A percentile compares a stretch with the other conserved stretches of the same genome.
phyloP scores from a whole-genome alignment of 2,113 vertebrate species.

The Microtus montanus region DNA sequence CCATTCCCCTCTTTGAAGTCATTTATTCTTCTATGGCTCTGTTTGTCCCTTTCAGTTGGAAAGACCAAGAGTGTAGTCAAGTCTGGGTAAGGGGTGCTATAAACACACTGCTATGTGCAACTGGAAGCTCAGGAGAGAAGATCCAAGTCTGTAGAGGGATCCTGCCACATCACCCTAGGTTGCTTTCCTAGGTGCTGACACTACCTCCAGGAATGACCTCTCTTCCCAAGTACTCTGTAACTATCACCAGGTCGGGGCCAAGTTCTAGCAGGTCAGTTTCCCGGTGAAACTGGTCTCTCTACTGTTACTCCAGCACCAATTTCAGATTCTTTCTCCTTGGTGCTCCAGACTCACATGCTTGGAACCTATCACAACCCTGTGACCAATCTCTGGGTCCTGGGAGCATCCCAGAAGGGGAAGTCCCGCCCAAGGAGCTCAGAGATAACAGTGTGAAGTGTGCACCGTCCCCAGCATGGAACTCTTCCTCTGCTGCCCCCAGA shows the following conservation, averaged over 20 bases:
- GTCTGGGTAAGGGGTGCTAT: accelerated
- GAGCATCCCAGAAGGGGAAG: neutral
- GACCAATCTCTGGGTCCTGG: neutral
- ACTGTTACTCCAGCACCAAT: no score
- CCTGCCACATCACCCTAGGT: neutral
- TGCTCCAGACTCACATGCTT: neutral
- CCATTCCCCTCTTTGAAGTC: no score
- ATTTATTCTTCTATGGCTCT: neutral
- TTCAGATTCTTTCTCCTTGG: accelerated
- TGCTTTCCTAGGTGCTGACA: neutral
- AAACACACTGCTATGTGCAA: neutral
- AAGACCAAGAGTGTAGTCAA: neutral
- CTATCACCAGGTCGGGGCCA: no score
- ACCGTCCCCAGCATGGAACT: neutral
- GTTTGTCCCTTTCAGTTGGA: neutral
- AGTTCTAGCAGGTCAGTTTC: accelerated
- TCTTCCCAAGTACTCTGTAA: accelerated
- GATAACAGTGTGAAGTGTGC: neutral
- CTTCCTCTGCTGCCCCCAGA: accelerated
- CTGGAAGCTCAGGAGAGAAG: neutral
- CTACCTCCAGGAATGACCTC: neutral
- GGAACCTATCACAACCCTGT: neutral
- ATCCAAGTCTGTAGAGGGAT: no score
- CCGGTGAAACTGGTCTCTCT: accelerated
- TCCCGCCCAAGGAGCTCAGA: neutral